Percentiles rank a stretch among this genome's conserved stretches.
Conservation (phyloP, 1,140 invertebrate genomes). For the Brachionus calyciflorus region DNA sequence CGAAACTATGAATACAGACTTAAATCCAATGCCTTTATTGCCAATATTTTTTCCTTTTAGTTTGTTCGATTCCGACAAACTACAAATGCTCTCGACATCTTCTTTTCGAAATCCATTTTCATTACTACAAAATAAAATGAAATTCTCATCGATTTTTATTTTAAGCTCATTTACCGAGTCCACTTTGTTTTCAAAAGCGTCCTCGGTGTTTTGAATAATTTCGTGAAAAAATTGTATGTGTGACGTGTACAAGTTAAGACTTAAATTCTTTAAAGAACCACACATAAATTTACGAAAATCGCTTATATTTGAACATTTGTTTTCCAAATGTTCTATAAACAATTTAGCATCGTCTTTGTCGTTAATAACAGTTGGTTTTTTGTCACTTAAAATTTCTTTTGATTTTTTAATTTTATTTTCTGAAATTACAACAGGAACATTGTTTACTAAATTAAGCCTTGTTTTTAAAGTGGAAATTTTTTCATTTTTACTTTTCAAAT, state of each 20-base stretch:
- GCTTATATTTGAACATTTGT: neutral
- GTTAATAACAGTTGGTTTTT: neutral
- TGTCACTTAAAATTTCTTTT: neutral
- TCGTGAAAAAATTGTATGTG: neutral
- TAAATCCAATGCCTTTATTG: neutral
- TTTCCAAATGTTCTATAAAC: neutral
- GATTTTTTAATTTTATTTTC: neutral
- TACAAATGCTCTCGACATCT: neutral
- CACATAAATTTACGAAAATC: conserved; percentile 11
- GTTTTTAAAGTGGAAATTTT: neutral
- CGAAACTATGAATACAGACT: neutral
- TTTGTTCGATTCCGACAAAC: neutral
- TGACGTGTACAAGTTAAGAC: neutral
- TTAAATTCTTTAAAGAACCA: neutral
- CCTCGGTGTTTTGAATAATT: neutral
- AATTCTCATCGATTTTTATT: neutral
- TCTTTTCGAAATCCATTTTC: neutral
- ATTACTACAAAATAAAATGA: neutral
- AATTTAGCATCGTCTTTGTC: neutral
- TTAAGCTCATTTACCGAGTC: neutral
- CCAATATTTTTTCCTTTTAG: neutral
- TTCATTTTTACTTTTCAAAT: neutral
- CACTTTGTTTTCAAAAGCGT: neutral
- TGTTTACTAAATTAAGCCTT: neutral
- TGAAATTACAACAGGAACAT: too few species aligned